phyloP scores from a whole-genome alignment of 2,888 invertebrate genomes.

The Hypolimnas misippus region DNA sequence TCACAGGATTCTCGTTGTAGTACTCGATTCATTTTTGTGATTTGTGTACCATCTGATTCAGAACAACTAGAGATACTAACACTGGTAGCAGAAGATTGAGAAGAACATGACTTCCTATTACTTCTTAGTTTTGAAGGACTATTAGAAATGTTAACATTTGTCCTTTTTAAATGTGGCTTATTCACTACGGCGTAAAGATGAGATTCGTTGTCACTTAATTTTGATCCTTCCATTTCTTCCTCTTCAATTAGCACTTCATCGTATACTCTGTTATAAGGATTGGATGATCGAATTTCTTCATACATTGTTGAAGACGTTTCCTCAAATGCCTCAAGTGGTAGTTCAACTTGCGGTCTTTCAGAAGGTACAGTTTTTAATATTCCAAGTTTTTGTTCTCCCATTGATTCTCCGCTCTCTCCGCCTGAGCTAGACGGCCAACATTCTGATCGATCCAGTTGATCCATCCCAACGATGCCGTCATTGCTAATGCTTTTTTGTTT shows the following conservation, averaged over 20 bases:
- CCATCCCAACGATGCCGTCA: conserved; percentile 89
- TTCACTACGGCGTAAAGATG: conserved; percentile 79
- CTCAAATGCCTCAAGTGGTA: conserved; percentile 81
- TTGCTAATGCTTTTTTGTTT: conserved; percentile 94
- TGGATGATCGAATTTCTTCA: conserved; percentile 67
- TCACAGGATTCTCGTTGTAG: conserved; percentile 70
- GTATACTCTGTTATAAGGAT: conserved; percentile 71
- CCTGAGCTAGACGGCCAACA: conserved; percentile 90
- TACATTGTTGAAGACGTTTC: conserved; percentile 67
- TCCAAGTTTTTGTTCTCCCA: conserved; percentile 72
- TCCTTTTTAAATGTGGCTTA: conserved; percentile 71
- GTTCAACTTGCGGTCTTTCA: conserved; percentile 79
- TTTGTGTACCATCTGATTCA: conserved; percentile 81
- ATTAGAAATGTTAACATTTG: conserved; percentile 82
- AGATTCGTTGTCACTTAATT: conserved; percentile 71
- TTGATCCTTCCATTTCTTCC: conserved; percentile 75
- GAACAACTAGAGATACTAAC: conserved; percentile 82
- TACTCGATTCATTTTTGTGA: conserved; percentile 74
- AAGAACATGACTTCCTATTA: conserved; percentile 73
- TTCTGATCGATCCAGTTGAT: conserved; percentile 88
- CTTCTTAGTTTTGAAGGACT: conserved; percentile 72
- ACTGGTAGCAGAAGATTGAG: conserved; percentile 80
- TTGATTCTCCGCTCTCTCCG: conserved; percentile 85
- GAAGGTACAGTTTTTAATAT: conserved; percentile 56
- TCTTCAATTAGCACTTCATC: conserved; percentile 78